Conservation (phyloP, 2,113 vertebrate species). For the Corydoras maculifer region DNA sequence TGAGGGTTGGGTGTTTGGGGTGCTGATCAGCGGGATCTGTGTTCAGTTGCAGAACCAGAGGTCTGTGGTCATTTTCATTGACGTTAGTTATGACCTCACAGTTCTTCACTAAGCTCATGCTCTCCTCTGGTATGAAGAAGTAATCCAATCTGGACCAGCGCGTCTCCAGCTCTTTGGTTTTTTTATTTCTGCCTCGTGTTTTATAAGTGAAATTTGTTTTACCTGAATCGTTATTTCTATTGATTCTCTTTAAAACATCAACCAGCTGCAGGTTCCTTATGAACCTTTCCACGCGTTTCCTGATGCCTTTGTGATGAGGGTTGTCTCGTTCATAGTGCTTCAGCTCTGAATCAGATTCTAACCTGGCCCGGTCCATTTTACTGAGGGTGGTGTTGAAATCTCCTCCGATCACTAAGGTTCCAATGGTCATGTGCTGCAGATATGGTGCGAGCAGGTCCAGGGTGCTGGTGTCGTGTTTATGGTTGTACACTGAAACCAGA, state of each 20-base stretch:
- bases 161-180: not conserved
- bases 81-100: not conserved
- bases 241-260: not conserved
- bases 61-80: not conserved
- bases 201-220: not conserved
- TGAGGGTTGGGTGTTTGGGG: not conserved
- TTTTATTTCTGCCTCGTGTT: not conserved
- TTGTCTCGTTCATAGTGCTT: not conserved
- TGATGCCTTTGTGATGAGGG: not conserved
- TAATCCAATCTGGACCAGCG: not conserved
- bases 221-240: not conserved
- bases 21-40: not conserved
- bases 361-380: not conserved
- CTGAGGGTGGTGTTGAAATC: not conserved
- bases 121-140: not conserved
- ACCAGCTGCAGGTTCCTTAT: not conserved
- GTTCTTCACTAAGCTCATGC: not conserved
- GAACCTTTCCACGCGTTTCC: not conserved
- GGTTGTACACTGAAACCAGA: not conserved
- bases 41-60: not conserved
- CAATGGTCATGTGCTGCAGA: not conserved
- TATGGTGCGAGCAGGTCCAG: not conserved
- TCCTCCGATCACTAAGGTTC: conserved; percentile 1
- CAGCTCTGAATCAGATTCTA: not conserved
- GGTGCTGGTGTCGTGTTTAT: not conserved